phyloP scores from a whole-genome alignment of 2,113 vertebrate species.

The Jaculus jaculus region DNA sequence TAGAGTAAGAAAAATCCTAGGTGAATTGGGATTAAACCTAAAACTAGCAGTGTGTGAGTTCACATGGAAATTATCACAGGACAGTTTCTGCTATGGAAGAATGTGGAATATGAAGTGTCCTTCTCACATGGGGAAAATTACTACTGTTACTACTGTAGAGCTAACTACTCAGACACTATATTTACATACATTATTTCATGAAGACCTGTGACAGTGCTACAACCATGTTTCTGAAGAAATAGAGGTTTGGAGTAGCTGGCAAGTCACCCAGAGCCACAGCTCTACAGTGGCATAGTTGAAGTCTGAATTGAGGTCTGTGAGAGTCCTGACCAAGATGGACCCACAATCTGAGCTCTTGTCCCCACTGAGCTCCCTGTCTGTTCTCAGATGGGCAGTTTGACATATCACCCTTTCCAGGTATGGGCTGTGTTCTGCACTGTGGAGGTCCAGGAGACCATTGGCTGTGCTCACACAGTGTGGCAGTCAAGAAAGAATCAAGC shows the following conservation, averaged over 20 bases:
- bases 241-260: neutral
- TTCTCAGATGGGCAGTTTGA: neutral
- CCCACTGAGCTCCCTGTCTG: neutral
- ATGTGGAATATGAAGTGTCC: neutral
- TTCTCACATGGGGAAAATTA: neutral
- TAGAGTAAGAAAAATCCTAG: neutral
- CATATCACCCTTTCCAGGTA: neutral
- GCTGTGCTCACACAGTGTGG: neutral
- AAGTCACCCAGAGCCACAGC: neutral
- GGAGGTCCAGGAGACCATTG: neutral
- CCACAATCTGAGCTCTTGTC: neutral
- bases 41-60: neutral
- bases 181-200: neutral
- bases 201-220: neutral
- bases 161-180: neutral
- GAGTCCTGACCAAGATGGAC: neutral
- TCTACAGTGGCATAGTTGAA: neutral
- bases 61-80: neutral
- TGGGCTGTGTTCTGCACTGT: neutral
- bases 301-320: neutral
- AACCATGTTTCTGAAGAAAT: neutral
- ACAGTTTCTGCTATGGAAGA: neutral
- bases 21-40: neutral
- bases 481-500: neutral
- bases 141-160: neutral